Evolutionary conservation across 2,797 vertebrate species (phyloP).

Genomic region (Oryzias sinensis): DNA sequence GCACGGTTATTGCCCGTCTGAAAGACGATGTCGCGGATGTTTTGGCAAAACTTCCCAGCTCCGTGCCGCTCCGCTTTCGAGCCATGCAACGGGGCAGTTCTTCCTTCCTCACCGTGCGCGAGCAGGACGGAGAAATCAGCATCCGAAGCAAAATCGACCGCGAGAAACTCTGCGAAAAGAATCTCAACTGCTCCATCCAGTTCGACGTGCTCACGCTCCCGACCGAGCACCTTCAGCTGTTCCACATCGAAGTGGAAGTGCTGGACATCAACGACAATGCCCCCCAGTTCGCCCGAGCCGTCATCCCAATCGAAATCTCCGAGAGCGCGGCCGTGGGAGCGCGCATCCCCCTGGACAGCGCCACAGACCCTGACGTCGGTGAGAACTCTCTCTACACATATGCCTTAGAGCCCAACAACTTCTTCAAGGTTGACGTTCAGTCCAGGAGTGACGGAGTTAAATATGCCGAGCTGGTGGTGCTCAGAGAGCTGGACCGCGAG

Average conservation of each 20-base stretch:
- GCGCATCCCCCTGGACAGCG: constrained; percentile 93
- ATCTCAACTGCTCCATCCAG: constrained; percentile 93
- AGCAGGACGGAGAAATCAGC: constrained; percentile 93
- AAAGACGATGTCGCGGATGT: constrained; percentile 91
- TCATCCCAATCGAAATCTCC: constrained; percentile 93
- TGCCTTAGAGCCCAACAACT: constrained; percentile 86
- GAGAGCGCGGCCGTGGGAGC: constrained; percentile 93
- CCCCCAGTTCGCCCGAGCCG: constrained; percentile 88
- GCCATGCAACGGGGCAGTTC: constrained; percentile 89
- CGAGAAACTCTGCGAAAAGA: constrained; percentile 93
- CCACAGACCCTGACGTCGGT: constrained; percentile 92
- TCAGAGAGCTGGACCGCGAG: constrained; percentile 90
- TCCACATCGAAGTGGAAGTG: constrained; percentile 94
- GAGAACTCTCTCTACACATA: constrained; percentile 94
- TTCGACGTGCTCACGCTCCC: constrained; percentile 96
- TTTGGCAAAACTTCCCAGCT: constrained; percentile 85
- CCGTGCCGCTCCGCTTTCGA: constrained; percentile 87
- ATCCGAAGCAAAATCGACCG: constrained; percentile 92
- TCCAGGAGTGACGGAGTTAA: constrained; percentile 91
- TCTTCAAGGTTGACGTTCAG: constrained; percentile 90
- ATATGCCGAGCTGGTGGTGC: constrained; percentile 91
- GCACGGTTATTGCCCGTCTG: constrained; percentile 88
- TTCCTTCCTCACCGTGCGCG: constrained; percentile 85
- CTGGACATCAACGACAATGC: constrained; percentile 96
- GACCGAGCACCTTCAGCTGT: constrained; percentile 93